Evolutionary conservation across 1,140 invertebrate genomes (phyloP).

Genomic region (Drosophila serrata): DNA sequence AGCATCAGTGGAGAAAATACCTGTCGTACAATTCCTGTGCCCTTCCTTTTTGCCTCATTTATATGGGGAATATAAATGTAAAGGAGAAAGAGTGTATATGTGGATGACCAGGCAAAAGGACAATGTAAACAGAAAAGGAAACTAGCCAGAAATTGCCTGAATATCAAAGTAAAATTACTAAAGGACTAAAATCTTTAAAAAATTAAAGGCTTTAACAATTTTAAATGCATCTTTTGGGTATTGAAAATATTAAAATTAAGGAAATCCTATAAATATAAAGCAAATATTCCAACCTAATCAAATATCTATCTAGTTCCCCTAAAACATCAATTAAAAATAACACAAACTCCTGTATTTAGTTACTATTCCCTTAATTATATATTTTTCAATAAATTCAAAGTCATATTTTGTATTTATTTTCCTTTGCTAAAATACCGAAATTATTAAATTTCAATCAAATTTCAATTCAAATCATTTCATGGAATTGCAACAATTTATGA

Average conservation of each 20-base stretch:
- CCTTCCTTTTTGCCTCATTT: not conserved
- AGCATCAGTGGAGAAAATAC: slow-evolving; percentile 22
- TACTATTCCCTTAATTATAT: not conserved
- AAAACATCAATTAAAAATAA: not conserved
- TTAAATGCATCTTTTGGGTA: no score
- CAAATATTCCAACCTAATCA: no score
- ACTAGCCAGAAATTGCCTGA: not conserved
- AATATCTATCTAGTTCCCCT: no score
- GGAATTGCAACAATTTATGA: slow-evolving; percentile 1
- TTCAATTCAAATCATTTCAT: not conserved
- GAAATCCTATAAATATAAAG: no score
- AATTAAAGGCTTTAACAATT: not conserved
- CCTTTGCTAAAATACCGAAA: not conserved
- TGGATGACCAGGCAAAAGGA: slow-evolving; percentile 18
- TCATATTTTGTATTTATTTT: not conserved
- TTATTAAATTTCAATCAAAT: no score
- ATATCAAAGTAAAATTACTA: not conserved
- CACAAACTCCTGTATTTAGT: no score
- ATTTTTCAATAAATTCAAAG: not conserved
- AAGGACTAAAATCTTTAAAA: not conserved
- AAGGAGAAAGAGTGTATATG: not conserved
- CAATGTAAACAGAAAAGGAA: slow-evolving; percentile 17
- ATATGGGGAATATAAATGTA: not conserved
- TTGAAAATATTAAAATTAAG: not conserved
- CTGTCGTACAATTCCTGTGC: not conserved